Evolutionary conservation across 2,113 vertebrate species (phyloP), one percentile per base, ranked within the genome.

Genomic region (Agelaius phoeniceus): DNA sequence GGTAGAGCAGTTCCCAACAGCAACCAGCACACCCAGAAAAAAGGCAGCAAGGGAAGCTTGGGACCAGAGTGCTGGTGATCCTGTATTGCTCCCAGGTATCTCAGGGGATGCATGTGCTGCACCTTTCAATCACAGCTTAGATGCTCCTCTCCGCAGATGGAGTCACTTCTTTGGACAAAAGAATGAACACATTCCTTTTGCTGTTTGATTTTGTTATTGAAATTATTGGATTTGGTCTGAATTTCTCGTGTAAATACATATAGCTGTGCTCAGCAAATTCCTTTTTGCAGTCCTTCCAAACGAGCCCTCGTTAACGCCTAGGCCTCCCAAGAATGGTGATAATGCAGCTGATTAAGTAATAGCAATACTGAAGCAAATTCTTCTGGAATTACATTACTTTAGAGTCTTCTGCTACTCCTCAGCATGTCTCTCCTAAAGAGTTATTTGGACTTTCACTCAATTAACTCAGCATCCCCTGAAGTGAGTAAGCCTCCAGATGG

Each of bases 401-500:
- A 44, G 43, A 90, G 15, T 71, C 75, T 94, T 66, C 17, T 81
- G 75, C 46, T 80, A 8, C 62, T 91, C 59, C 48, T 77, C 59
- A 93, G 35, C 48, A 80, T 41, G 27, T 41, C 31, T 92, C 75
- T 88, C 63, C 72, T 90, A 61, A 82, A 83, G 87, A 83, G 28
- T 85, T 94, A 92, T 91, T 91, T 97, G 72, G 87, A 96, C 59
- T 93, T 96, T 83, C 79, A 83, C 79, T 94, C 90, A 90, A 87
- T 94, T 94, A 94, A 91, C 75, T 92, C 82, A 96, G 85, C 94
- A 96, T 67, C 59, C 72, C 66, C 72, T 7, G 0, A 88, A 90
- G 22, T 95, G 91, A 97, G 78, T 96, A 95, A 95, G 87, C 75
- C 85, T 96, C 94, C 94, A 96, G 87, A 96, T 97, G 96, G 93